phyloP scores from a whole-genome alignment of 1,140 invertebrate species.

The Asobara japonica region DNA sequence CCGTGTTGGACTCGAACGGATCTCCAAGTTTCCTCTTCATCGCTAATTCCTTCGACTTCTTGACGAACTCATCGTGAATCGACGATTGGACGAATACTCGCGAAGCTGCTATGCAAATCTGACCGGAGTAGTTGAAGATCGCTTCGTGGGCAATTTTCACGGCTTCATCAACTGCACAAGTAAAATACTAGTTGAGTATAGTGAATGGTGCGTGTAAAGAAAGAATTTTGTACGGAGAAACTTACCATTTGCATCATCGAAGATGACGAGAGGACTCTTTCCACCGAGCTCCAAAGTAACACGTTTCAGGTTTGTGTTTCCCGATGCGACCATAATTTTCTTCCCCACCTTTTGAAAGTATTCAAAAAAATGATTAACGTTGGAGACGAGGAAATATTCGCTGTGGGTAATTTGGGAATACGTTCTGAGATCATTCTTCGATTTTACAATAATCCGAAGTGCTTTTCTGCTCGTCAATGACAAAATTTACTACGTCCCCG shows the following conservation, averaged over 20 bases:
- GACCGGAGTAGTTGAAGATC: constrained; percentile 76
- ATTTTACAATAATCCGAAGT: no score
- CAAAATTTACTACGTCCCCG: neutral
- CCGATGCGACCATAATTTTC: constrained; percentile 78
- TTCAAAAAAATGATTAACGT: constrained; percentile 3
- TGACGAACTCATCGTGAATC: constrained; percentile 78
- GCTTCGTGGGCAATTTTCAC: constrained; percentile 70
- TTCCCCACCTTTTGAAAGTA: constrained; percentile 75
- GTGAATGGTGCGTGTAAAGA: neutral
- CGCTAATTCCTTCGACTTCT: constrained; percentile 67
- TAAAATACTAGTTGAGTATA: neutral
- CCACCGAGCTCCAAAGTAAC: constrained; percentile 91
- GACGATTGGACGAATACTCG: constrained; percentile 75
- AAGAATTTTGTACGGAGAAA: neutral
- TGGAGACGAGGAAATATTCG: neutral
- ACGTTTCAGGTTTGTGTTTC: constrained; percentile 82
- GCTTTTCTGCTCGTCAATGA: no score
- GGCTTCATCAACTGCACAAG: constrained; percentile 70
- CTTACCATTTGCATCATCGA: constrained; percentile 70
- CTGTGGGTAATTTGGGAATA: neutral
- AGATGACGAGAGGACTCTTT: constrained; percentile 86
- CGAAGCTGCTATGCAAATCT: constrained; percentile 77
- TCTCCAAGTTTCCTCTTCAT: constrained; percentile 71
- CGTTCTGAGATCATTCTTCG: neutral
- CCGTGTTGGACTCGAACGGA: constrained; percentile 70